phyloP scores from a whole-genome alignment of 2,113 vertebrate species.

The Bufo gargarizans region DNA sequence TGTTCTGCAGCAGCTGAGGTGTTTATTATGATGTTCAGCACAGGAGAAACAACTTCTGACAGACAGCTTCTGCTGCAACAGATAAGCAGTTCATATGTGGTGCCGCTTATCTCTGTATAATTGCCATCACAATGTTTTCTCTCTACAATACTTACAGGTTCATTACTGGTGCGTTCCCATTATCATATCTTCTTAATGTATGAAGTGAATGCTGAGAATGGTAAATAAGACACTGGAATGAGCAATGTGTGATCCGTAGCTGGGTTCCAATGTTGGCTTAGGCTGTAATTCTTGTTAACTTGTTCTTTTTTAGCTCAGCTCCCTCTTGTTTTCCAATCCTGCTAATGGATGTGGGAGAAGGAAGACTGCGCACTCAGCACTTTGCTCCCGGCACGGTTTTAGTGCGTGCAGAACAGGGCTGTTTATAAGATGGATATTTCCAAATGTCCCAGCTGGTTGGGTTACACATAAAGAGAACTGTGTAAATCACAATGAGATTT shows the following conservation, averaged over 20 bases:
- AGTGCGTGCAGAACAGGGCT: conserved; percentile 3
- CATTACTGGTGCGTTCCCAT: not conserved
- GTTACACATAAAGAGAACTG: not conserved
- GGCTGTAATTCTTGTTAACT: conserved; percentile 32
- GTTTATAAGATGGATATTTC: conserved; percentile 47
- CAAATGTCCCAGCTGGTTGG: conserved; percentile 22
- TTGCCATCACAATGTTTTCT: not conserved
- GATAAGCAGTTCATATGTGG: not conserved
- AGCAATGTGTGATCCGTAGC: not conserved
- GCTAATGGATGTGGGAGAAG: conserved; percentile 39
- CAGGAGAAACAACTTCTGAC: not conserved
- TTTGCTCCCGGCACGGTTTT: conserved; percentile 24
- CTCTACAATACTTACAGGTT: not conserved
- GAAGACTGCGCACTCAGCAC: conserved; percentile 35
- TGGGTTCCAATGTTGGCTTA: not conserved
- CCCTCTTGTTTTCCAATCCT: conserved; percentile 50
- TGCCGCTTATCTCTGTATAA: not conserved
- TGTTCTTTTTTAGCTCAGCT: not conserved
- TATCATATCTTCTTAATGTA: not conserved
- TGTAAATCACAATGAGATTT: conserved; percentile 37
- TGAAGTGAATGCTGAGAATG: not conserved
- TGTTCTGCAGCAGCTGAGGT: not conserved
- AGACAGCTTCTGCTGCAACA: not conserved
- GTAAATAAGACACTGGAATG: not conserved
- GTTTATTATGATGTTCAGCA: not conserved